phyloP scores from a whole-genome alignment of 2,797 vertebrate genomes.

The Sibirionetta formosa region DNA sequence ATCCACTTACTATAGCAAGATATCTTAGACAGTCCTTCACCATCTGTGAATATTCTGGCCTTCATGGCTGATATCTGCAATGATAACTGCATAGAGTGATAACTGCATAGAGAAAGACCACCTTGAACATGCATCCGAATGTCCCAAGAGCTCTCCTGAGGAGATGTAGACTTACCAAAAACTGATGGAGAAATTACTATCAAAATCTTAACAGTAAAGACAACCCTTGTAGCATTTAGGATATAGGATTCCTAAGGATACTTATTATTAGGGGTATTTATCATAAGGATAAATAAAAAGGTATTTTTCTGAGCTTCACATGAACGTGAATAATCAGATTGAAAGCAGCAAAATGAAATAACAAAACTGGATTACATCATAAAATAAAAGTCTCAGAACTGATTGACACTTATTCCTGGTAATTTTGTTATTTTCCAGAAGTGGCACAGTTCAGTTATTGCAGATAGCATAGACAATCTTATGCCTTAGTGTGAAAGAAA shows the following conservation, averaged over 20 bases:
- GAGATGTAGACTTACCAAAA: not conserved
- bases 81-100: not conserved
- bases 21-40: not conserved
- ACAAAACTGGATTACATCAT: not conserved
- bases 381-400: not conserved
- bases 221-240: not conserved
- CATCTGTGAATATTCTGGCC: not conserved
- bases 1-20: not conserved
- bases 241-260: not conserved
- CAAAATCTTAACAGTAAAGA: not conserved
- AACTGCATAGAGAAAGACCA: not conserved
- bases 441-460: accelerated
- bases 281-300: not conserved
- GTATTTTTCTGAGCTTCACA: not conserved
- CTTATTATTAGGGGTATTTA: not conserved
- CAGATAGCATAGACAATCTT: not conserved
- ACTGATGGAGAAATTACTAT: not conserved
- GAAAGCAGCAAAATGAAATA: not conserved
- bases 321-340: not conserved
- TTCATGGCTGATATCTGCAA: not conserved
- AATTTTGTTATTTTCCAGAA: accelerated
- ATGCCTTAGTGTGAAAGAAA: not conserved
- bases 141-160: not conserved
- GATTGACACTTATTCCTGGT: not conserved
- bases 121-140: not conserved